These are phyloP conservation scores for Diorhabda elongata DNA, from an alignment of 1,140 invertebrate species.

Conservation along the genomic window DNA sequence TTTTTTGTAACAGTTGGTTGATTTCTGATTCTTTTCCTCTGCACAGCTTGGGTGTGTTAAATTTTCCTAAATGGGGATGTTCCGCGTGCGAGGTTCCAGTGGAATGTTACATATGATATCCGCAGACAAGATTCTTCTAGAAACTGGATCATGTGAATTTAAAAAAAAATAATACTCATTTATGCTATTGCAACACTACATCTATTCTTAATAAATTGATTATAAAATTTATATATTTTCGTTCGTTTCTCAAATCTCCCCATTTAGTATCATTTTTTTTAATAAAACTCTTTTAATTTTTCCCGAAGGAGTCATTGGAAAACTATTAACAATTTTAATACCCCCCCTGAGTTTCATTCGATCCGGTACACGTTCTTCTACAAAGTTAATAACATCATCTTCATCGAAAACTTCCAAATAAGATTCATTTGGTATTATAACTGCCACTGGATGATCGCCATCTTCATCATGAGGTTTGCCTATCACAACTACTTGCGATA, in stretches of 20 bases:
- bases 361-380: slow-evolving; percentile 35
- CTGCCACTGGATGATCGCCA: slow-evolving; percentile 64
- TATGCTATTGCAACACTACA: too few species aligned
- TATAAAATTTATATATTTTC: too few species aligned
- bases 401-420: slow-evolving; percentile 14
- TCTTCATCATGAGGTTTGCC: slow-evolving; percentile 58
- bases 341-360: slow-evolving; percentile 35
- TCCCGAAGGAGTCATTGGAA: slow-evolving; percentile 37
- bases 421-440: slow-evolving; percentile 50
- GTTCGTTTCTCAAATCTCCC: slow-evolving; percentile 5
- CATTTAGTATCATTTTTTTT: slow-evolving; percentile 23
- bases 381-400: slow-evolving; percentile 32
- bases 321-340: slow-evolving; percentile 31
- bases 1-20: too few species aligned
- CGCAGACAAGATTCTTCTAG: too few species aligned
- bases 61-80: too few species aligned
- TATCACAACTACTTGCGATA: slow-evolving; percentile 65
- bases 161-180: too few species aligned
- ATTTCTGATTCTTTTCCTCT: too few species aligned
- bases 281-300: slow-evolving; percentile 31
- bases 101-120: too few species aligned
- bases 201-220: too few species aligned
- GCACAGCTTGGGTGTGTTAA: too few species aligned
- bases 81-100: too few species aligned
- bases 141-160: too few species aligned